Conservation (phyloP, 2,888 invertebrate species). For the Meteorus cinctellus region DNA sequence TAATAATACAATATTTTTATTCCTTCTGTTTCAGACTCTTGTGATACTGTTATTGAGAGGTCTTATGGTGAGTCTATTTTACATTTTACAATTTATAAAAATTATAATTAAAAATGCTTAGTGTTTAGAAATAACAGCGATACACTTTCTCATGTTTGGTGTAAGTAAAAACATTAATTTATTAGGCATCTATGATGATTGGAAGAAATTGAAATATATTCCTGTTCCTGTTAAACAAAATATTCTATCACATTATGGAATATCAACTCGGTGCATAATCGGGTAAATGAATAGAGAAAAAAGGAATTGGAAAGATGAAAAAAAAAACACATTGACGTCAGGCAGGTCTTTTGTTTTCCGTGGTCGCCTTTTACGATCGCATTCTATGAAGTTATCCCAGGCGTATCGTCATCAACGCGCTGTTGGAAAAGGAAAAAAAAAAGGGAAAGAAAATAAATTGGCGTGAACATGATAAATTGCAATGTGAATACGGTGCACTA, state of each 20-base stretch:
- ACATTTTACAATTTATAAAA: constrained; percentile 20
- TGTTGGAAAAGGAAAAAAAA: constrained; percentile 14
- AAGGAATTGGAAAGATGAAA: constrained; percentile 19
- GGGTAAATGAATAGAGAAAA: background rate
- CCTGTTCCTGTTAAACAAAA: constrained; percentile 34
- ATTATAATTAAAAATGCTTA: background rate
- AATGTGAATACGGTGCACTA: constrained; percentile 17
- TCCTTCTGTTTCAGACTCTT: constrained; percentile 67
- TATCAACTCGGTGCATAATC: constrained; percentile 19
- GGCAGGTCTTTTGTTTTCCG: constrained; percentile 49
- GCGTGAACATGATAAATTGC: constrained; percentile 44
- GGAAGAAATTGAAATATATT: constrained; percentile 26
- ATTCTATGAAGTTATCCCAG: constrained; percentile 51
- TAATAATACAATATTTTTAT: constrained; percentile 8
- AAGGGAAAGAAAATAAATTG: constrained; percentile 41
- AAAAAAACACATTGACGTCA: constrained; percentile 43
- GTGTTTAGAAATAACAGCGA: background rate
- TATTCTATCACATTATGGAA: constrained; percentile 44
- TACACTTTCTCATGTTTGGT: constrained; percentile 2
- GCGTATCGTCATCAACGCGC: constrained; percentile 47
- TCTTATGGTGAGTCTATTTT: constrained; percentile 68
- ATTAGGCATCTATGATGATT: background rate
- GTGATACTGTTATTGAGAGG: constrained; percentile 69
- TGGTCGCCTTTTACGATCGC: constrained; percentile 50
- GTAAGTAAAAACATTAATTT: background rate